These are phyloP conservation scores for Steinernema scapterisci DNA, from an alignment of 2,888 invertebrate species.

Conservation along the genomic window DNA sequence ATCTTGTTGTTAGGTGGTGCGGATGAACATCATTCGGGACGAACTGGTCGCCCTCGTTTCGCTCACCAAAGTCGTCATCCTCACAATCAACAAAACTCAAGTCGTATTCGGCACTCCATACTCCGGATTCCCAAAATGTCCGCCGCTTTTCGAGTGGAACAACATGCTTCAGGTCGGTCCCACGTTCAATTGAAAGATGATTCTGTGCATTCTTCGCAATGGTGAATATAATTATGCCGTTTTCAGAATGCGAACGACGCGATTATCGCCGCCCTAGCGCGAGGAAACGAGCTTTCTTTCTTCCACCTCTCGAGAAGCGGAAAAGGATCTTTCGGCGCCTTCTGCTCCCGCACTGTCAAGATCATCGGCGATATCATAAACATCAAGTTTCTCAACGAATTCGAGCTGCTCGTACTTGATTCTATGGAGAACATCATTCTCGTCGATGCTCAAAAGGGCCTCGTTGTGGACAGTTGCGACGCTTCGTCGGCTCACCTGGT, in stretches of 20 bases:
- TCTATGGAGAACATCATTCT: constrained; percentile 83
- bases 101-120: constrained; percentile 35
- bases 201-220: constrained; percentile 30
- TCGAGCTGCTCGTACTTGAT: constrained; percentile 71
- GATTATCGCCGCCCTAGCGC: constrained; percentile 88
- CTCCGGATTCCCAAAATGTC: constrained; percentile 73
- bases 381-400: constrained; percentile 41
- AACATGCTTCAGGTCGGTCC: constrained; percentile 72
- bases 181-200: background rate
- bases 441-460: constrained; percentile 81
- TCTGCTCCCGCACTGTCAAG: constrained; percentile 76
- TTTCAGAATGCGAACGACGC: constrained; percentile 72
- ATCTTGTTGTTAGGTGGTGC: constrained; percentile 46
- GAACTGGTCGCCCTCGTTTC: constrained; percentile 56
- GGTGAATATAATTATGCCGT: too few species aligned
- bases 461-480: constrained; percentile 33
- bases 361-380: constrained; percentile 70
- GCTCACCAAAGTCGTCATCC: constrained; percentile 50
- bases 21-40: constrained; percentile 45
- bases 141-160: constrained; percentile 92
- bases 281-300: constrained; percentile 83
- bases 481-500: constrained; percentile 66
- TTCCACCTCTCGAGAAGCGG: constrained; percentile 74
- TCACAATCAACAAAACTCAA: constrained; percentile 11
- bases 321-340: constrained; percentile 27